Evolutionary conservation across 2,113 vertebrate genomes (phyloP).

Genomic region (Phalacrocorax brasilianus): DNA sequence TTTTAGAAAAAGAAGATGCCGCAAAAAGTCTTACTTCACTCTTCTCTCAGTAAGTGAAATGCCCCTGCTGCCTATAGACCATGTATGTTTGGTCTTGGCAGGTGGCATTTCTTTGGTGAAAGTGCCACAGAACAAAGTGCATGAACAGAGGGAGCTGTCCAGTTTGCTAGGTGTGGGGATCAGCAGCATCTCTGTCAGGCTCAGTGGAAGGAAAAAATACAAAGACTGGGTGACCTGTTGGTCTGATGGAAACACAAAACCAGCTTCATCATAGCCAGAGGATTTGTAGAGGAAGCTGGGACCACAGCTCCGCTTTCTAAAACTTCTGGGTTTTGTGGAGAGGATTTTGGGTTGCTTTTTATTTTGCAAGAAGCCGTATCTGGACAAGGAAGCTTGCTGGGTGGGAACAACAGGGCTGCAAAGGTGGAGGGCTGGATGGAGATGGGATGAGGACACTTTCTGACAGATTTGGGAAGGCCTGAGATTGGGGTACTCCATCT

Average conservation of each 20-base stretch:
- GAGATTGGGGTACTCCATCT: not conserved
- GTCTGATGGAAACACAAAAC: not conserved
- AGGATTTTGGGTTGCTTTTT: not conserved
- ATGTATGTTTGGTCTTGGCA: not conserved
- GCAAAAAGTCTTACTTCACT: not conserved
- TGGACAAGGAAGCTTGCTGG: not conserved
- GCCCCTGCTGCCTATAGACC: not conserved
- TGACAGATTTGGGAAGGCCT: not conserved
- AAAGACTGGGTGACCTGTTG: not conserved
- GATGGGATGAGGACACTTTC: not conserved
- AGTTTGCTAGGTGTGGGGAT: fast-evolving
- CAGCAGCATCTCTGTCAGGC: not conserved
- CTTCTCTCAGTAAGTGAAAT: not conserved
- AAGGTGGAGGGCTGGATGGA: not conserved
- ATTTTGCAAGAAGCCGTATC: not conserved
- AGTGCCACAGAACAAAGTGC: not conserved
- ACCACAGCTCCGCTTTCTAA: not conserved
- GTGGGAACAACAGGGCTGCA: not conserved
- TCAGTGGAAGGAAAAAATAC: not conserved
- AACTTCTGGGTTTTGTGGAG: not conserved
- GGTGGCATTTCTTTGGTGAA: not conserved
- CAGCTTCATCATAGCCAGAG: not conserved
- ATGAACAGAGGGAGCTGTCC: not conserved
- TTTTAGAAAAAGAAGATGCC: not conserved
- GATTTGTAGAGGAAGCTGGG: not conserved